A percentile compares a stretch with the other conserved stretches of the same genome.
phyloP scores from a whole-genome alignment of 2,888 invertebrate genomes.

The Metopia argyrocephala region DNA sequence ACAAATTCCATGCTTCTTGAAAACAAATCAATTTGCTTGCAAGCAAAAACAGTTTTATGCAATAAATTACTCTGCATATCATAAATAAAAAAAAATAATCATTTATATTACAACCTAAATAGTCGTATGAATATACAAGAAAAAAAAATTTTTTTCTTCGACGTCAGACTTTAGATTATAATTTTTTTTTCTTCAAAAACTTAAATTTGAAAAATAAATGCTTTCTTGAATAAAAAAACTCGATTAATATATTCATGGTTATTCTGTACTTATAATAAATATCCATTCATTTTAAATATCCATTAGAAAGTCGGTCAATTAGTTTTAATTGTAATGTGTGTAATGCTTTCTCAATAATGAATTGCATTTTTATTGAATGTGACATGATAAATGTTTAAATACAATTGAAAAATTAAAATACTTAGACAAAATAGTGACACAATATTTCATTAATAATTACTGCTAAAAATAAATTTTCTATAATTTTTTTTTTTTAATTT shows the following conservation, averaged over 20 bases:
- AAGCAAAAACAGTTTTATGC: too few species aligned
- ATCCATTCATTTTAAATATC: constrained; percentile 4
- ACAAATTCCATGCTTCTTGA: too few species aligned
- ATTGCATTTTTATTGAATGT: constrained; percentile 35
- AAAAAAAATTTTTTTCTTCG: neutral
- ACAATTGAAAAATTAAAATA: too few species aligned
- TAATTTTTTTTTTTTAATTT: too few species aligned
- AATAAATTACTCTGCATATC: too few species aligned
- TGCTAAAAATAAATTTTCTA: too few species aligned
- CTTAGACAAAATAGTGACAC: too few species aligned
- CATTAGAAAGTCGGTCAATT: constrained; percentile 32
- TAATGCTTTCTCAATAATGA: constrained; percentile 33
- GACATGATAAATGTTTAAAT: constrained; percentile 6
- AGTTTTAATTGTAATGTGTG: constrained; percentile 32
- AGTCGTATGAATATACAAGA: neutral
- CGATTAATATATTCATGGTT: constrained; percentile 6
- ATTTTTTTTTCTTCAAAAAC: neutral
- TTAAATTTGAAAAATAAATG: neutral
- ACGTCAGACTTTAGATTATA: neutral
- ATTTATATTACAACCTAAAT: constrained; percentile 1
- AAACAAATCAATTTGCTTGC: too few species aligned
- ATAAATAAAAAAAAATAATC: too few species aligned
- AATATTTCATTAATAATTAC: too few species aligned
- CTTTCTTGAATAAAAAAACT: constrained; percentile 11
- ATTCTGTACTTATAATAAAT: neutral